Evolutionary conservation across 2,113 vertebrate genomes (phyloP), one percentile per base, ranked within the genome.

Genomic region (Oreocharis arfaki): DNA sequence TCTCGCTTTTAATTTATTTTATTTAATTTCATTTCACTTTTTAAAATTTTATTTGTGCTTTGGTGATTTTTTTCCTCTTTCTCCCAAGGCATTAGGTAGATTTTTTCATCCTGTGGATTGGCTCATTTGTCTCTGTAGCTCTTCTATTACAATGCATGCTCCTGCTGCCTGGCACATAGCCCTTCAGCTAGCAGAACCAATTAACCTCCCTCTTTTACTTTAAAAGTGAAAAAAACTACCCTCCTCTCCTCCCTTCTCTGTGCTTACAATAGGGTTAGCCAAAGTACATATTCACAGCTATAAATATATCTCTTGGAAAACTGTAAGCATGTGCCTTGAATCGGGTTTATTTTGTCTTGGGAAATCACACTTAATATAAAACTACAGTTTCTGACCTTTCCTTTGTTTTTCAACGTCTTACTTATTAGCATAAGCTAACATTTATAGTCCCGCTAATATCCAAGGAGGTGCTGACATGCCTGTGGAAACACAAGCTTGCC

Each of bases 351-450:
- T 96, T 89, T 90, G 67, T 91, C 56, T 63, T 74, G 78, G 92
- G 90, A 96, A 97, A 94, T 85, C 52, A 87, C 41, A 89, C 61
- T 70, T 84, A 92, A 94, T 86, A 89, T 55, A 95, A 93, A 94
- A 90, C 89, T 68, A 80, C 89, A 93, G 76, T 95, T 87, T 90
- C 82, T 84, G 93, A 85, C 65, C 84, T 95, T 96, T 97, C 85
- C 92, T 96, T 96, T 95, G 88, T 67, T 93, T 96, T 82, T 71
- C 68, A 41, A 71, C 32, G 44, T 92, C 82, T 86, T 81, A 77
- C 85, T 90, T 88, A 94, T 96, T 97, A 96, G 89, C 79, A 94
- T 95, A 96, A 92, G 88, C 93, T 86, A 96, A 93, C 95, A 96
- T 94, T 94, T 94, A 26, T 89, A 68, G 32, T 83, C 3, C 37